Percentiles rank a stretch among this genome's conserved stretches.
Conservation (phyloP, 2,888 invertebrate species). For the Hedychridium roseum region DNA sequence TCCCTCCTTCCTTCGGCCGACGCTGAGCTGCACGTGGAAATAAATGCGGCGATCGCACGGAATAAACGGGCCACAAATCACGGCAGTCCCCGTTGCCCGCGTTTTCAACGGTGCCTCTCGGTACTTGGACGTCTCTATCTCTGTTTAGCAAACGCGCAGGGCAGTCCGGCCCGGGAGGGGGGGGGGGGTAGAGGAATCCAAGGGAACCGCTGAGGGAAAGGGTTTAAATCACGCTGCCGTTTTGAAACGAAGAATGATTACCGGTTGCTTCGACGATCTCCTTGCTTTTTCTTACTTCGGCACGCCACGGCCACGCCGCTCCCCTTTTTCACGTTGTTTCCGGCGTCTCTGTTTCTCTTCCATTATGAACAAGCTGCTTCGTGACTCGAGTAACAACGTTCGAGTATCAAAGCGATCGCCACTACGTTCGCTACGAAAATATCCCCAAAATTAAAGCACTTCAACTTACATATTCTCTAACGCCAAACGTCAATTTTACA, state of each 20-base stretch:
- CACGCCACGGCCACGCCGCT: too few species aligned
- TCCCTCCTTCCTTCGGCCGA: background rate
- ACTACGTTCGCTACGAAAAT: too few species aligned
- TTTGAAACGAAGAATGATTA: constrained; percentile 35
- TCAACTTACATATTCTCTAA: too few species aligned
- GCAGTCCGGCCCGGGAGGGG: background rate
- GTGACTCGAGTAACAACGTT: too few species aligned
- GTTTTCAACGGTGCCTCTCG: constrained; percentile 23
- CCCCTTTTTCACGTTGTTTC: too few species aligned
- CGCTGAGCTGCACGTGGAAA: constrained; percentile 15
- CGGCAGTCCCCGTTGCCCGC: constrained; percentile 20
- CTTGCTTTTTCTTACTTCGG: constrained; percentile 10
- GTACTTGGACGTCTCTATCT: background rate
- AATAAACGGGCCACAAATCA: constrained; percentile 35
- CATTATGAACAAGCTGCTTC: too few species aligned
- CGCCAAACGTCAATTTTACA: too few species aligned
- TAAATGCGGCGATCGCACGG: constrained; percentile 32
- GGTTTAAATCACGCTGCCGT: constrained; percentile 10
- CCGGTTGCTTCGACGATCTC: constrained; percentile 14
- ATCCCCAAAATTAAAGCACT: too few species aligned
- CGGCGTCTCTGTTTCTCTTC: too few species aligned
- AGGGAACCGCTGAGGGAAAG: too few species aligned
- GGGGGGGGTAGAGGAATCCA: background rate
- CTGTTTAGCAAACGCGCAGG: constrained; percentile 4
- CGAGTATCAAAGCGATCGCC: too few species aligned